Conservation (phyloP, 2,113 vertebrate genomes). For the Atrichornis clamosus region DNA sequence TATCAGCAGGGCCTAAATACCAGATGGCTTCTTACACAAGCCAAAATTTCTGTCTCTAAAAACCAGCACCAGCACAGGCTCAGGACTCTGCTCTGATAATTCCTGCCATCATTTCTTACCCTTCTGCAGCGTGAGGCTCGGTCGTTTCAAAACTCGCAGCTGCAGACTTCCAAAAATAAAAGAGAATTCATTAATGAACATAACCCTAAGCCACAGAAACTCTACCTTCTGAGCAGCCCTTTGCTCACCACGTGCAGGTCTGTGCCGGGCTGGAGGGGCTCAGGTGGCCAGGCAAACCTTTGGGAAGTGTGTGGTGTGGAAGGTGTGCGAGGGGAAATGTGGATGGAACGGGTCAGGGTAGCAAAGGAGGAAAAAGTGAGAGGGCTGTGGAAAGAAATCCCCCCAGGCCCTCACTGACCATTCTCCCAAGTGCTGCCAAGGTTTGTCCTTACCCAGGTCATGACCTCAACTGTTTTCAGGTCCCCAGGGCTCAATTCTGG, state of each 20-base stretch:
- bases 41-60: neutral
- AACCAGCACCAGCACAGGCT: neutral
- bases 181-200: neutral
- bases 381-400: neutral
- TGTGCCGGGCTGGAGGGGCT: conserved; percentile 30
- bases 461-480: neutral
- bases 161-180: conserved; percentile 58
- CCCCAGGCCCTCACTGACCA: neutral
- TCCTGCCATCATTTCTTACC: neutral
- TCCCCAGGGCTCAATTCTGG: neutral
- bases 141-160: conserved; percentile 73
- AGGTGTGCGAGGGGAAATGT: neutral
- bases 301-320: neutral
- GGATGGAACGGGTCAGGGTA: accelerated
- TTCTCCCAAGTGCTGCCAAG: neutral
- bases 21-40: neutral
- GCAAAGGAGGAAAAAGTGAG: neutral
- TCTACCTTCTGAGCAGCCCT: neutral
- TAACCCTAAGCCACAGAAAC: conserved; percentile 65
- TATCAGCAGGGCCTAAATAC: neutral
- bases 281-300: neutral
- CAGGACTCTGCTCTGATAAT: neutral
- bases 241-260: neutral
- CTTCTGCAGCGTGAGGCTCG: neutral
- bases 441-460: neutral